A percentile compares a stretch with the other conserved stretches of the same genome.
phyloP scores from a whole-genome alignment of 2,797 vertebrate genomes.

The Arctocebus calabarensis region DNA sequence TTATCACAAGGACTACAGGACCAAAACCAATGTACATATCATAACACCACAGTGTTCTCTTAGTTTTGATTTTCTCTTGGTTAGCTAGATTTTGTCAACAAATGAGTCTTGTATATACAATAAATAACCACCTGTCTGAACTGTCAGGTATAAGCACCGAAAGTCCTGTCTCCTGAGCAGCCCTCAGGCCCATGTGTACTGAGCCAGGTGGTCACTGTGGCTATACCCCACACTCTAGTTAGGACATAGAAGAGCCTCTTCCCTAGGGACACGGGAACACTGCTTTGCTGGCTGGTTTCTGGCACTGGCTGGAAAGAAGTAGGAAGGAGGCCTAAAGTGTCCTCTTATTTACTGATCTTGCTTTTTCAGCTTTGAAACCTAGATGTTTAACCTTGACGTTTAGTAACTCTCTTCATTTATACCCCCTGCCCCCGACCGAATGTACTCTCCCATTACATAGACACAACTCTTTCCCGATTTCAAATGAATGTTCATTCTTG shows the following conservation, averaged over 20 bases:
- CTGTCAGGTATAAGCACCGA: background rate
- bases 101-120: background rate
- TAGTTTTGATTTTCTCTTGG: background rate
- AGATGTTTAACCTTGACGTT: background rate
- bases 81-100: background rate
- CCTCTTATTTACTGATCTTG: background rate
- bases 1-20: background rate
- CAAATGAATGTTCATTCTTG: background rate
- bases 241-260: background rate
- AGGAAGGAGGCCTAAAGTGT: background rate
- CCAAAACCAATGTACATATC: background rate
- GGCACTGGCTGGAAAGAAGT: background rate
- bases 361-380: background rate
- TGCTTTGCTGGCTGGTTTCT: background rate
- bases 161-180: background rate
- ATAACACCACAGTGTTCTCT: background rate
- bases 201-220: background rate
- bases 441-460: background rate
- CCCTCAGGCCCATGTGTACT: background rate
- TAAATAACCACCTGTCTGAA: background rate
- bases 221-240: background rate
- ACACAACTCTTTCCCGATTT: background rate
- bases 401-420: background rate
- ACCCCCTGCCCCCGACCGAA: background rate
- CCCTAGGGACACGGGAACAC: background rate